phyloP scores from a whole-genome alignment of 2,888 invertebrate species.

The Meloe dianella region DNA sequence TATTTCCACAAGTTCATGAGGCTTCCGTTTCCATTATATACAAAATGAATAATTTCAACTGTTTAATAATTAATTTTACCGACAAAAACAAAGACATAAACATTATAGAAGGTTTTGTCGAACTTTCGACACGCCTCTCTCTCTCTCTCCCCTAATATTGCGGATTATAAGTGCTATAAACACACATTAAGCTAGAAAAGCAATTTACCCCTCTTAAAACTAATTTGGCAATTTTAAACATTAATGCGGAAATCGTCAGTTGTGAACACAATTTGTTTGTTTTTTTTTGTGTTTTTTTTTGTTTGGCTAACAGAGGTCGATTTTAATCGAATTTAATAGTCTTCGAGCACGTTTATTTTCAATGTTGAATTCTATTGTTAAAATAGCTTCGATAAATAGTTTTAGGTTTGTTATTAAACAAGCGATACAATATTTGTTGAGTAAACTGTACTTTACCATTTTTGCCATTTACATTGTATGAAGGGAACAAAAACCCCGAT shows the following conservation, averaged over 20 bases:
- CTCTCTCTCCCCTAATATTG: neutral
- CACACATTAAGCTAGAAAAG: neutral
- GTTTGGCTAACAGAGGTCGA: no score
- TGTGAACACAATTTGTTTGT: neutral
- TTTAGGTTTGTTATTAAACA: neutral
- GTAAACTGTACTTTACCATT: neutral
- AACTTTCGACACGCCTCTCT: neutral
- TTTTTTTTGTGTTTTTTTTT: neutral
- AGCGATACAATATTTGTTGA: neutral
- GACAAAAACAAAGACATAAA: neutral
- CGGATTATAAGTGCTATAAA: neutral
- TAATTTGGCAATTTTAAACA: neutral
- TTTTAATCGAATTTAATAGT: neutral
- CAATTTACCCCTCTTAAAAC: neutral
- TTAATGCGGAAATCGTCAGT: neutral
- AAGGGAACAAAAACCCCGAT: neutral
- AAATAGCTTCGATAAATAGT: neutral
- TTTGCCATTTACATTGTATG: neutral
- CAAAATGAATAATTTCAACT: conserved; percentile 1
- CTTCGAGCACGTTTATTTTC: neutral
- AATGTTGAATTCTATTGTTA: neutral
- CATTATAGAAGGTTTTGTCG: neutral
- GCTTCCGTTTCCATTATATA: neutral
- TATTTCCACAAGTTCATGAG: neutral
- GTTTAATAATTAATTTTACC: neutral